Evolutionary conservation across 2,888 invertebrate species (phyloP), one percentile per base, ranked within the genome.

Genomic region (Pollenia labialis): DNA sequence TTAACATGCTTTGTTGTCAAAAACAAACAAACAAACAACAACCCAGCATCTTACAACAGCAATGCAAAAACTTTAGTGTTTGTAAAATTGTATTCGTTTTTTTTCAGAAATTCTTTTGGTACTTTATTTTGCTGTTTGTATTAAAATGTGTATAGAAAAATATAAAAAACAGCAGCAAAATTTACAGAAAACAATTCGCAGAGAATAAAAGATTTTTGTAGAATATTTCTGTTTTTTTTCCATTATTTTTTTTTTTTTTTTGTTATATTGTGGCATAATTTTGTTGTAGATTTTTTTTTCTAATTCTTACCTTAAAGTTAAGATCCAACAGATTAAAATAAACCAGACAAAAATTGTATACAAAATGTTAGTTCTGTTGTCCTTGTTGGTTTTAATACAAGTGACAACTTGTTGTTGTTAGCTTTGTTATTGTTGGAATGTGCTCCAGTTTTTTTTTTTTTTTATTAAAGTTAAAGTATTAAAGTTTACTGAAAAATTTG

Each of bases 1-100:
- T 62, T 32, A 64, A 85, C 77, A 82, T 69, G 74, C 79, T 82
- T 85, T 85, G 85, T 85, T 85, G 85, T 85, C 85, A 85, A 75
- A 82, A 85, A 85, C 85, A 85, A 68, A 62, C 85, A 85, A 68
- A 62, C 75, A 32, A 32, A 32, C 69, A 76, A 75, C 46, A 74
- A 44, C 44, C 54, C 52, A 84, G 42, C 50, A 71, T 75, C 40
- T 56, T 48, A 42, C 56, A 76, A 48, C 46, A 58, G 23, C 50
- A 54, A 74, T 18, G 52, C 16, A 23, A 64, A 64, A 46, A 56
- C 16, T 58, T 14, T 56, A 68, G 42, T 68, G 44, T 60, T 74
- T 50, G 32, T 23, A 69, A 60, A 62, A 46, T 40, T 71, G 23
- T 23, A 18, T 18, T 18, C 18, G 18, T 18, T 18, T 18, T 18